Conservation (phyloP, 2,888 invertebrate species). For the Abrostola triplasia region DNA sequence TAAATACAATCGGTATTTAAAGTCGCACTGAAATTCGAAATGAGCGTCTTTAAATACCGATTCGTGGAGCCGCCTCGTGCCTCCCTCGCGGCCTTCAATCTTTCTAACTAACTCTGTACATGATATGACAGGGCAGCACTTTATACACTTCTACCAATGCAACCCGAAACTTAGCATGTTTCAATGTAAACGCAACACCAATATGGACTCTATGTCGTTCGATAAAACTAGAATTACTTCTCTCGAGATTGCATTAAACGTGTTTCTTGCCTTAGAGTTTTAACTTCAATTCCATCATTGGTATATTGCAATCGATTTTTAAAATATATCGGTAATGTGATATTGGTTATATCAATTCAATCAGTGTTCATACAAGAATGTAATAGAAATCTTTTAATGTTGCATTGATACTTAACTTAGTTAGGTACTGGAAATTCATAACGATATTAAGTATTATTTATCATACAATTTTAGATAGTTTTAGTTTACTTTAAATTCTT, state of each 20-base stretch:
- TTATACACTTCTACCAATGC: slow-evolving; percentile 78
- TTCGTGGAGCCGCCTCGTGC: slow-evolving; percentile 21
- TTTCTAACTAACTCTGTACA: slow-evolving; percentile 60
- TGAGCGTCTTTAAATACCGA: neutral
- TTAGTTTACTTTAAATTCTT: too few species aligned
- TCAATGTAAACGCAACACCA: slow-evolving; percentile 27
- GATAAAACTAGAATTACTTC: slow-evolving; percentile 39
- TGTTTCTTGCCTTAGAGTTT: slow-evolving; percentile 19
- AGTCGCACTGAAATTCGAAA: too few species aligned
- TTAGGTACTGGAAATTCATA: too few species aligned
- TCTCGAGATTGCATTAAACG: slow-evolving; percentile 16
- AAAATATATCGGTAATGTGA: too few species aligned
- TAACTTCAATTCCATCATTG: slow-evolving; percentile 14
- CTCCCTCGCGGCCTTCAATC: slow-evolving; percentile 37
- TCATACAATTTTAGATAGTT: too few species aligned
- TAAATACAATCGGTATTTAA: too few species aligned
- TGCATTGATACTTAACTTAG: too few species aligned
- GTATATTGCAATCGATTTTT: neutral
- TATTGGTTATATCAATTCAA: too few species aligned
- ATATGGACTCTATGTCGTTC: slow-evolving; percentile 20
- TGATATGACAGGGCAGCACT: slow-evolving; percentile 65
- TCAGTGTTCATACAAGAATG: too few species aligned
- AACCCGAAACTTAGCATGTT: slow-evolving; percentile 69
- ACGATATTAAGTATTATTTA: too few species aligned
- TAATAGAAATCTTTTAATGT: too few species aligned